Conservation (phyloP, 2,888 invertebrate genomes). For the Plebejus argus region DNA sequence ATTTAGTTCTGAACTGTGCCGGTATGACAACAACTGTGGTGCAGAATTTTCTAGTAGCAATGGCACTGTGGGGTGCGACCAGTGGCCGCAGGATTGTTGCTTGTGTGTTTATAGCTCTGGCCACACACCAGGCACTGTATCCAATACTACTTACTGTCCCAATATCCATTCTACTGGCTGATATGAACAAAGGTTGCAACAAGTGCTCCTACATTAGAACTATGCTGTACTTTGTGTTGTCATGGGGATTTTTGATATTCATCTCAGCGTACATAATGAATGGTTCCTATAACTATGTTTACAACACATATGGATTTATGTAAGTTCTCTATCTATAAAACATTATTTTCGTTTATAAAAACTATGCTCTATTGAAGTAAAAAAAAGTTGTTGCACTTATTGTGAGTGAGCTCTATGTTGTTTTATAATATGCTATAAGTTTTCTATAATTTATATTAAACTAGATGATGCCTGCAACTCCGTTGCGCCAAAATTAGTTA, state of each 20-base stretch:
- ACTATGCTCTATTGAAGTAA: too few species aligned
- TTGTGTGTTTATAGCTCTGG: slow-evolving; percentile 86
- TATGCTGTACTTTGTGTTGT: slow-evolving; percentile 73
- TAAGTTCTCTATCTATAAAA: slow-evolving; percentile 64
- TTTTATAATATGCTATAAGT: too few species aligned
- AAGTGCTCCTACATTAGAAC: slow-evolving; percentile 76
- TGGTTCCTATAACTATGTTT: slow-evolving; percentile 83
- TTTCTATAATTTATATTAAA: too few species aligned
- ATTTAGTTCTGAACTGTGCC: slow-evolving; percentile 91
- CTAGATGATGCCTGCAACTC: too few species aligned
- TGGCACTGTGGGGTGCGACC: slow-evolving; percentile 86
- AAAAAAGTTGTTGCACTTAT: too few species aligned
- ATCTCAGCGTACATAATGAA: slow-evolving; percentile 83
- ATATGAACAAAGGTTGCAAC: slow-evolving; percentile 72
- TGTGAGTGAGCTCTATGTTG: too few species aligned
- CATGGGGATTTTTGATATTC: slow-evolving; percentile 79
- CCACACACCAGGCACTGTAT: slow-evolving; percentile 91
- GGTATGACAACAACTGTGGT: slow-evolving; percentile 95
- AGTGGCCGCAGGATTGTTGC: slow-evolving; percentile 83
- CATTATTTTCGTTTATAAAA: too few species aligned
- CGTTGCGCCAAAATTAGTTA: too few species aligned
- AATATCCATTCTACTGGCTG: slow-evolving; percentile 85
- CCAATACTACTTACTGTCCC: slow-evolving; percentile 92
- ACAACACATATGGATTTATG: slow-evolving; percentile 91
- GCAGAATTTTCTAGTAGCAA: slow-evolving; percentile 90